Evolutionary conservation across 2,888 invertebrate species (phyloP), one percentile per base, ranked within the genome.

Genomic region (Spialia ferax): DNA sequence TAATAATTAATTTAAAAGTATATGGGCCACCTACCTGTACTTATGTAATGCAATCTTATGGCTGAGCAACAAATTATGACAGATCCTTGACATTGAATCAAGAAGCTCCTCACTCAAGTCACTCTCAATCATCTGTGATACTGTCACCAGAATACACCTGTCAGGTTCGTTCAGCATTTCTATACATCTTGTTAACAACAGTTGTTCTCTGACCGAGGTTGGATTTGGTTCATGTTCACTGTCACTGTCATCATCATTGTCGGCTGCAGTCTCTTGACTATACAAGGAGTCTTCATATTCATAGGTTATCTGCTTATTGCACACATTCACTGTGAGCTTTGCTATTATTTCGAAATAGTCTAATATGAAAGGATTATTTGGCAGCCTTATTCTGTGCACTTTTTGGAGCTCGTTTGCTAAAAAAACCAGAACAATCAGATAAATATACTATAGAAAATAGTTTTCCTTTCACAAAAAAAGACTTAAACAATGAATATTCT

Each of bases 21-120:
- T 13, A 11, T 4, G 10, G 0, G 35, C 35, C n/a, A 38, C 20
- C 10, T 85, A 97, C 97, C 97, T 97, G 89, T 97, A 97, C 81
- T 97, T 97, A 83, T 97, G 97, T 74, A 98, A 95, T 0, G 98
- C 97, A 83, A 97, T 94, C 82, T 96, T 96, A 82, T 97, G 96
- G 75, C 97, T 96, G 74, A 97, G 94, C 82, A 98, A 91, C 60
- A 98, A 91, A 87, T 97, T 96, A 87, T 98, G 97, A 80, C 98
- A 98, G 63, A 98, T 95, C 81, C 96, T 95, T 71, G 97, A 97
- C 70, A 97, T 89, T 11, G 95, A 94, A 75, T 96, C 95, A 55
- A 97, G 87, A 22, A 96, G 94, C 7, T 94, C 91, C 84, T 91
- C 88, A 85, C 83, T 84, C 78, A 94, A 80, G 77, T 95, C 82